A percentile compares a stretch with the other conserved stretches of the same genome.
These are phyloP conservation scores for Oedothorax gibbosus DNA, from an alignment of 1,140 invertebrate genomes.

Conservation along the genomic window DNA sequence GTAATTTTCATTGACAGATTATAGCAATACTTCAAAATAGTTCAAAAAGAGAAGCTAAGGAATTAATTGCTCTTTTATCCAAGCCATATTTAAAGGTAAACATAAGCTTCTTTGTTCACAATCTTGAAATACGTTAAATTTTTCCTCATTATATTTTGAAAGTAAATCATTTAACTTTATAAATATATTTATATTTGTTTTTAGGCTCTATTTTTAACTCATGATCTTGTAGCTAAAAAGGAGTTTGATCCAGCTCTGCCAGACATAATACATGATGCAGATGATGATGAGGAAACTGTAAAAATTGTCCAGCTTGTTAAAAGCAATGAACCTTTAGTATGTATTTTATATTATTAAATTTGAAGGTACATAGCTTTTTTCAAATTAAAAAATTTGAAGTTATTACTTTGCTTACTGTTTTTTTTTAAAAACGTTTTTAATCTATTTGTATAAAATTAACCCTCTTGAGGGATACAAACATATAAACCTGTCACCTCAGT, in stretches of 20 bases:
- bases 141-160: not conserved
- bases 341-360: slow-evolving; percentile 65
- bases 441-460: no score
- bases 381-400: no score
- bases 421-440: no score
- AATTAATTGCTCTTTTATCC: slow-evolving; percentile 46
- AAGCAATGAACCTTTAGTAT: slow-evolving; percentile 95
- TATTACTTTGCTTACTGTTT: no score
- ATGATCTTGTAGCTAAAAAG: slow-evolving; percentile 94
- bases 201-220: slow-evolving; percentile 89
- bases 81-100: slow-evolving; percentile 54
- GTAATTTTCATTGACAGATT: slow-evolving; percentile 21
- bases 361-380: no score
- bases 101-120: no score
- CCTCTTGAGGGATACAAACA: no score
- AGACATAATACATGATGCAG: slow-evolving; percentile 86
- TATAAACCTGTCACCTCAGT: no score
- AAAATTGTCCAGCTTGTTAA: slow-evolving; percentile 98
- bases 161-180: not conserved
- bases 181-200: slow-evolving; percentile 24
- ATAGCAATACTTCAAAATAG: slow-evolving; percentile 10
- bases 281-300: slow-evolving; percentile 86
- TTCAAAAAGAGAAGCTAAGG: slow-evolving; percentile 42
- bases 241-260: slow-evolving; percentile 93
- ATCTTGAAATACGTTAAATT: not conserved